Evolutionary conservation across 2,888 invertebrate genomes (phyloP).

Genomic region (Caenorhabditis sp.): DNA sequence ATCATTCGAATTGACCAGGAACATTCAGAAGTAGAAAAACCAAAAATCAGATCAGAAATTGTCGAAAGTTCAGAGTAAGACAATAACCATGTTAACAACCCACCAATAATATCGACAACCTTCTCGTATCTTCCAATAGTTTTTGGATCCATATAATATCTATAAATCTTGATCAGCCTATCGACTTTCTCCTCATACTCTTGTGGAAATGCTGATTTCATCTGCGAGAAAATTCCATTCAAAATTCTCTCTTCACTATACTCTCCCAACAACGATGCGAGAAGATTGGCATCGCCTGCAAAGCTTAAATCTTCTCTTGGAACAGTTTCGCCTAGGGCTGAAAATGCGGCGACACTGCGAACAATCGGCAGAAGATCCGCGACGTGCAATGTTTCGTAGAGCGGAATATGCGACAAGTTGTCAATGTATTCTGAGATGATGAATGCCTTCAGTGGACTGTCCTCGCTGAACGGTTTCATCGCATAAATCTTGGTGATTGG

Average conservation of each 20-base stretch:
- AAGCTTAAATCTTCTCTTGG: constrained; percentile 18
- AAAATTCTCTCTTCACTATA: constrained; percentile 16
- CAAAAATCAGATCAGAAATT: too few species aligned
- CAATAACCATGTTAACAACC: too few species aligned
- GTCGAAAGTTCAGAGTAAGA: too few species aligned
- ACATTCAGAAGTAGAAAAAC: too few species aligned
- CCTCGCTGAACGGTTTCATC: constrained; percentile 13
- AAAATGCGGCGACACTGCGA: constrained; percentile 16
- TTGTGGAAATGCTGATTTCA: constrained; percentile 1
- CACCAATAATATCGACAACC: not conserved
- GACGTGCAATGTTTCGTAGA: constrained; percentile 20
- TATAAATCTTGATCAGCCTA: constrained; percentile 12
- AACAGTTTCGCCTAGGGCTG: constrained; percentile 22
- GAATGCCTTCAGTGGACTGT: constrained; percentile 23
- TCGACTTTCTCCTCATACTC: constrained; percentile 21
- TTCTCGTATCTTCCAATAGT: constrained; percentile 7
- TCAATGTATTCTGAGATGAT: constrained; percentile 31
- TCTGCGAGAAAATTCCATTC: too few species aligned
- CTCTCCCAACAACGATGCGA: constrained; percentile 19
- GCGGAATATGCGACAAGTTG: constrained; percentile 9
- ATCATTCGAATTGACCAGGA: too few species aligned
- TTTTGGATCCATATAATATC: constrained; percentile 13
- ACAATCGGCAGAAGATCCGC: constrained; percentile 22
- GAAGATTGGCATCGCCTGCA: constrained; percentile 11
- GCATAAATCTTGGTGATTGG: constrained; percentile 29